Conservation (phyloP, 2,797 vertebrate species). For the Lepilemur ruficaudatus region DNA sequence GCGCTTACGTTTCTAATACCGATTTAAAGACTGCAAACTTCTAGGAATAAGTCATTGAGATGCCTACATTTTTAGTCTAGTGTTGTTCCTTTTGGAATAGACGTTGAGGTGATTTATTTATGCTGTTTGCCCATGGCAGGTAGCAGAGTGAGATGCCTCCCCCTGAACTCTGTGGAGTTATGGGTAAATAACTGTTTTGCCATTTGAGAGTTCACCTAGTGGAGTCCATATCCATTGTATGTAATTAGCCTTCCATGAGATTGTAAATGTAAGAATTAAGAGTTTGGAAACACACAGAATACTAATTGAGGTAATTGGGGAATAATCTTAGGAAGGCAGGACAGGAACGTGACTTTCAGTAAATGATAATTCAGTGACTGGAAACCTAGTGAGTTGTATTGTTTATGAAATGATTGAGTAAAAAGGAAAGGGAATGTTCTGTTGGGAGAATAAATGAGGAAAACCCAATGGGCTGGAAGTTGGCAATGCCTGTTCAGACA, state of each 20-base stretch:
- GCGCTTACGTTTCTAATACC: background rate
- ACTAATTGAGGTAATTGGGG: background rate
- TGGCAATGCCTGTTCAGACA: background rate
- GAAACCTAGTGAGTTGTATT: background rate
- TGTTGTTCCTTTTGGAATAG: background rate
- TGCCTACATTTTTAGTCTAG: background rate
- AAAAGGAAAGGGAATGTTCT: background rate
- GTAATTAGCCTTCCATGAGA: background rate
- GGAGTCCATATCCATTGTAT: background rate
- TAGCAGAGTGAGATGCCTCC: background rate
- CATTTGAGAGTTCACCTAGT: background rate
- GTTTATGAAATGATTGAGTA: background rate
- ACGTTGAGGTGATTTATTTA: background rate
- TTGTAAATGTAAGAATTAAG: conserved; percentile 27
- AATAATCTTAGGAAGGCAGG: background rate
- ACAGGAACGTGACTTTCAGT: background rate
- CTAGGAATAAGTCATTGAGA: background rate
- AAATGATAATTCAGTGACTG: conserved; percentile 11
- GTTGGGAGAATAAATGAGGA: background rate
- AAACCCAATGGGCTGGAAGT: background rate
- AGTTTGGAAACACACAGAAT: conserved; percentile 32
- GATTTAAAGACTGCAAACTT: background rate
- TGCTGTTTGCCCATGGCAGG: background rate
- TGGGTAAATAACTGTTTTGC: background rate
- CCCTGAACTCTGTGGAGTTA: background rate